Percentiles rank a stretch among this genome's conserved stretches.
These are phyloP conservation scores for Eilema depressum DNA, from an alignment of 2,888 invertebrate genomes.

Conservation along the genomic window DNA sequence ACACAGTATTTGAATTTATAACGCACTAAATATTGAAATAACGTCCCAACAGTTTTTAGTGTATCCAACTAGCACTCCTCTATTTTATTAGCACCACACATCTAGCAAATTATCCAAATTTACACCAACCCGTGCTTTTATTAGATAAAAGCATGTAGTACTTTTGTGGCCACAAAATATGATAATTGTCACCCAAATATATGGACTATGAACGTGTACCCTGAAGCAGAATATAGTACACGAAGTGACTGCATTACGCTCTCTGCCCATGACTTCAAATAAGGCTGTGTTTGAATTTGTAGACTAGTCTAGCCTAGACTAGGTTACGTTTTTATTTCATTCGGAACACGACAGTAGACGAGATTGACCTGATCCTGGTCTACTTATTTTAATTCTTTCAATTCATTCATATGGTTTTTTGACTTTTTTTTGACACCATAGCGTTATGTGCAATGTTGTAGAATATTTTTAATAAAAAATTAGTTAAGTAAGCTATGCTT, in stretches of 20 bases:
- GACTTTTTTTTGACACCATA: no score
- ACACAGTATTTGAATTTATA: background rate
- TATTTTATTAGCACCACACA: background rate
- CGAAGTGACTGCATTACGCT: conserved; percentile 24
- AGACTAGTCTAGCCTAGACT: background rate
- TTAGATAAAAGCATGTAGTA: conserved; percentile 35
- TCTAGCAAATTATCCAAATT: background rate
- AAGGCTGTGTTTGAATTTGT: conserved; percentile 15
- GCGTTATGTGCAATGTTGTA: no score
- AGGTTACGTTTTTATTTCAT: background rate
- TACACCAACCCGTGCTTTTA: conserved; percentile 19
- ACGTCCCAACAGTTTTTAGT: background rate
- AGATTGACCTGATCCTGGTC: no score
- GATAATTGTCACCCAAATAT: conserved; percentile 44
- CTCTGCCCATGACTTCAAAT: conserved; percentile 13
- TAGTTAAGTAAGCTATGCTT: no score
- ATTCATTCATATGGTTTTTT: background rate
- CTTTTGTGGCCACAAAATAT: conserved; percentile 35
- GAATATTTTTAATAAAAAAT: no score
- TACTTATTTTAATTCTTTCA: background rate
- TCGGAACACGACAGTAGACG: background rate
- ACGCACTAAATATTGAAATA: background rate
- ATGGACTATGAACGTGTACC: conserved; percentile 18
- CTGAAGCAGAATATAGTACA: conserved; percentile 21
- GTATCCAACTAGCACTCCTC: background rate